Base-by-base conservation (phyloP, 2,113 vertebrate genomes). In the Meleagris gallopavo region DNA sequence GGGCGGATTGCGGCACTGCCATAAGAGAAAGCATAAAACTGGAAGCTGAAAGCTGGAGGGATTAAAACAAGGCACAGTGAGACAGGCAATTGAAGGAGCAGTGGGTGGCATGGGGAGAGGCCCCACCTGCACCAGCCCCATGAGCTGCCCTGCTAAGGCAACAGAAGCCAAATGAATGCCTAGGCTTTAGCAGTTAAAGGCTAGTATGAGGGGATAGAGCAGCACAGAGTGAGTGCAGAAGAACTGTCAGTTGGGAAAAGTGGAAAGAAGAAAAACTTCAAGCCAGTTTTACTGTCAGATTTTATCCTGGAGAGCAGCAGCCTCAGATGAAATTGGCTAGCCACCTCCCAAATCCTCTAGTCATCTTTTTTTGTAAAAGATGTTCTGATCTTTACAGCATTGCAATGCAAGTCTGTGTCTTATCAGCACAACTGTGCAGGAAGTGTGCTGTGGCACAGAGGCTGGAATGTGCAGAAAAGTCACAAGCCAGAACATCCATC, bases 11-110 rank as follows among this genome's bases (percentile, higher is more conserved):
- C 5, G 5, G 93, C 80, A n/a, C 80, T 97, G 96, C 96, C 92
- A 96, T 97, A 96, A 96, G 96, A 94, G 96, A 95, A 95, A 95
- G 95, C 83, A 94, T 80, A 91, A 84, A 95, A 86, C 84, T 29
- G 78, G 77, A 97, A 92, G 75, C 25, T 62, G 95, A 94, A 96
- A 94, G 81, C 94, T 73, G 92, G 84, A 94, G 82, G 0, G 87
- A 94, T 82, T 65, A 89, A 95, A 91, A 88, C 29, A 57, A 83
- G 90, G 71, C 54, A 45, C 94, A 90, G 90, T 79, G 96, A 84
- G 67, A 32, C 34, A 30, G 92, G 86, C 52, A 50, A 73, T 91
- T 90, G 54, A 94, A 73, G 0, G 4, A 92, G 93, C 87, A 30
- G 91, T 94, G 94, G 94, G 94, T 96, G 95, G 94, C 83, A 91